Percentiles rank a stretch among this genome's conserved stretches.
Conservation (phyloP, 2,888 invertebrate species). For the Chymomyza amoena region DNA sequence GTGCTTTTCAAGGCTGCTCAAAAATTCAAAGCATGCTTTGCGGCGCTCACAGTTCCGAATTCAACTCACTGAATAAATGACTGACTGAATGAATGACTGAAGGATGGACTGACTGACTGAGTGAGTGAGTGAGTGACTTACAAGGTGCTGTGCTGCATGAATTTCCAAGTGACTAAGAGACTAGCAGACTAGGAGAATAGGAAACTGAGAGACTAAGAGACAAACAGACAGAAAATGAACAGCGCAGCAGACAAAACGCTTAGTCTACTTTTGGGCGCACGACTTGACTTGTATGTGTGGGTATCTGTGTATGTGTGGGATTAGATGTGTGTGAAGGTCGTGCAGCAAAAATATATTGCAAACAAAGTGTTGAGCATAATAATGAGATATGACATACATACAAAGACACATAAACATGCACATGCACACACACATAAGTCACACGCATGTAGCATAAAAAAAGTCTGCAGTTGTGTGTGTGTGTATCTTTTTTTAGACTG, state of each 20-base stretch:
- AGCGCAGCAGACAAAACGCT: slow-evolving; percentile 47
- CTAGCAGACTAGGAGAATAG: slow-evolving; percentile 20
- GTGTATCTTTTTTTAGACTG: slow-evolving; percentile 7
- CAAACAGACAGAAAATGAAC: slow-evolving; percentile 20
- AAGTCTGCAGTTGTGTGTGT: neutral
- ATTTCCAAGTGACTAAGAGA: slow-evolving; percentile 49
- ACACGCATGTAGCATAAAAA: neutral
- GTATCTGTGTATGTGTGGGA: slow-evolving; percentile 40
- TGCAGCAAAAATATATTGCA: slow-evolving; percentile 39
- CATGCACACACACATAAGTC: slow-evolving; percentile 9
- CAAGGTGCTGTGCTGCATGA: slow-evolving; percentile 32
- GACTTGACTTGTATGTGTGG: neutral
- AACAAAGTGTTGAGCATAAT: slow-evolving; percentile 68
- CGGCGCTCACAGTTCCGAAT: slow-evolving; percentile 14
- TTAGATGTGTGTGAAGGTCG: slow-evolving; percentile 60
- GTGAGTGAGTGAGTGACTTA: slow-evolving; percentile 8
- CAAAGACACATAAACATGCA: slow-evolving; percentile 16
- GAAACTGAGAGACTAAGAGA: slow-evolving; percentile 28
- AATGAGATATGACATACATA: slow-evolving; percentile 41
- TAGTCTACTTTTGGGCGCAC: slow-evolving; percentile 49
- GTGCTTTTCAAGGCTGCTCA: slow-evolving; percentile 34
- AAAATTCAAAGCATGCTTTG: slow-evolving; percentile 55
- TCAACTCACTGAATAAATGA: slow-evolving; percentile 12
- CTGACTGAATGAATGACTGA: slow-evolving; percentile 22
- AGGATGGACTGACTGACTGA: slow-evolving; percentile 21